Evolutionary conservation across 92 coral and sea anemone genomes (phyloP).

Genomic region (Anthopleura xanthogrammica): DNA sequence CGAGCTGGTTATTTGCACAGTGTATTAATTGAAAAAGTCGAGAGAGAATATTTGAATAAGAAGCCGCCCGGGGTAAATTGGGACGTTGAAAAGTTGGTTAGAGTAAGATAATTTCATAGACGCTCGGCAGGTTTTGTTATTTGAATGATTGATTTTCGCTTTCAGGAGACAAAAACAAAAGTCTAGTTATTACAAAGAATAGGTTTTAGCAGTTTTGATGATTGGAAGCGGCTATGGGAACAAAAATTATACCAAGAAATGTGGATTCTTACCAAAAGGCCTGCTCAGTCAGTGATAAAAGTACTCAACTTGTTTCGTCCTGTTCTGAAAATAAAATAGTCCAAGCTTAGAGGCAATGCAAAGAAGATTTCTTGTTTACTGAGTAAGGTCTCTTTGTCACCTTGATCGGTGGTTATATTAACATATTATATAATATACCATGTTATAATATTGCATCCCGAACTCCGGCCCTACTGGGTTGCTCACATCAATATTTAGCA

Average conservation of each 20-base stretch:
- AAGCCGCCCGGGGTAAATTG: not conserved
- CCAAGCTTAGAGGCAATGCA: not conserved
- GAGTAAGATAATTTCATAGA: not conserved
- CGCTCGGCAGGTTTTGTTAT: not conserved
- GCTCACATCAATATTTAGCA: not conserved
- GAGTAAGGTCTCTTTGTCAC: not conserved
- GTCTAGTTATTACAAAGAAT: not conserved
- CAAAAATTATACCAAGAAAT: not conserved
- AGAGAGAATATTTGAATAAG: not conserved
- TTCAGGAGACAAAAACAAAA: not conserved
- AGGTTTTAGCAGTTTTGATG: not conserved
- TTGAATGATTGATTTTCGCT: not conserved
- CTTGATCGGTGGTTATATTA: not conserved
- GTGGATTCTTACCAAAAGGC: not conserved
- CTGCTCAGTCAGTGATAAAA: not conserved
- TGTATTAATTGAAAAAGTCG: not conserved
- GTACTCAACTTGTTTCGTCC: not conserved
- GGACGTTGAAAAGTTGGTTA: not conserved
- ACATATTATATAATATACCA: too few species aligned
- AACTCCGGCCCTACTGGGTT: too few species aligned
- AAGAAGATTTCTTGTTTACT: too few species aligned
- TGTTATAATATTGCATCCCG: too few species aligned
- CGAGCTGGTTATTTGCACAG: conserved; percentile 9
- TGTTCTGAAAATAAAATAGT: not conserved
- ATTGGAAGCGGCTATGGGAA: not conserved